Evolutionary conservation across 1,140 invertebrate genomes (phyloP).

Genomic region (Penaeus indicus): DNA sequence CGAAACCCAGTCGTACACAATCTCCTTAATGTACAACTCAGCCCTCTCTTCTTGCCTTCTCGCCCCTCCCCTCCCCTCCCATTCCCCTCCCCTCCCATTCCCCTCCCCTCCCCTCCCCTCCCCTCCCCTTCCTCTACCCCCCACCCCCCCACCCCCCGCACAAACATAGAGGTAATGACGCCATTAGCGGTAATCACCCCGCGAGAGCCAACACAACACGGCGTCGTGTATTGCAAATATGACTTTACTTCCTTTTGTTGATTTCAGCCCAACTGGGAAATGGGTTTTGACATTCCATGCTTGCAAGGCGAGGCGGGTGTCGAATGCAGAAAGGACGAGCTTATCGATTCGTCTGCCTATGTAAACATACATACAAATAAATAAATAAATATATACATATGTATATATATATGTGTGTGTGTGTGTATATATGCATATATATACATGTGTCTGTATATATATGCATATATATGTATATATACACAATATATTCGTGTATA

Average conservation of each 20-base stretch:
- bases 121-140: too few relatives aligned
- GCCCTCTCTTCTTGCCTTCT: background rate
- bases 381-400: background rate
- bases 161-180: too few relatives aligned
- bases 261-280: too few relatives aligned
- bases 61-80: background rate
- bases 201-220: too few relatives aligned
- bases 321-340: background rate
- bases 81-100: background rate
- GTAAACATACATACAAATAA: background rate
- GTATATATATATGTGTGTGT: constrained; percentile 4
- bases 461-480: background rate
- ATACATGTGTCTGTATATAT: background rate
- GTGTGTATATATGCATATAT: constrained; percentile 12
- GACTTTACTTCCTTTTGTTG: too few relatives aligned
- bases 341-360: background rate
- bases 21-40: background rate
- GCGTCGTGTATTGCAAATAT: too few relatives aligned
- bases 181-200: too few relatives aligned
- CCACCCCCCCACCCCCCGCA: too few relatives aligned
- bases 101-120: background rate
- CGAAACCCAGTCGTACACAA: background rate
- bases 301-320: background rate
- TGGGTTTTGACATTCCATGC: too few relatives aligned
- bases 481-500: background rate